phyloP scores from a whole-genome alignment of 2,797 vertebrate genomes.

The Bradypodion pumilum region DNA sequence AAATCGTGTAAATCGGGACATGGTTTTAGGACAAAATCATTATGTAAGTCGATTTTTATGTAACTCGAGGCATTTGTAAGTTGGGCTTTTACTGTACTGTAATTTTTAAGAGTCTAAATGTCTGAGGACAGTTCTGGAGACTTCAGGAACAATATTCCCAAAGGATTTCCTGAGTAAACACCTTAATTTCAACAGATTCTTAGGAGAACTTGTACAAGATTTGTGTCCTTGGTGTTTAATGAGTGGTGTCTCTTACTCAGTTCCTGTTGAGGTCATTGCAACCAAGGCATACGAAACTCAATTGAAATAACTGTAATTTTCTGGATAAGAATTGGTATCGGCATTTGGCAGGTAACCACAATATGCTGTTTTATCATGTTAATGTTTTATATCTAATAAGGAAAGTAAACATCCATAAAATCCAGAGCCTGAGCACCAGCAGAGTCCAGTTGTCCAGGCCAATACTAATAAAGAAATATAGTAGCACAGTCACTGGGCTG shows the following conservation, averaged over 20 bases:
- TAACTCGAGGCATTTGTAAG: too few relatives aligned
- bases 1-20: too few relatives aligned
- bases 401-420: not conserved
- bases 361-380: slow-evolving; percentile 38
- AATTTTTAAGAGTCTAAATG: not conserved
- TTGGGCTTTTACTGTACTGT: too few relatives aligned
- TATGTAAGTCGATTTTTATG: too few relatives aligned
- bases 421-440: not conserved
- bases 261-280: slow-evolving; percentile 41
- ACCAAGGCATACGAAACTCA: slow-evolving; percentile 42
- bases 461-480: not conserved
- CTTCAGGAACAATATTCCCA: not conserved
- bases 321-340: slow-evolving; percentile 37
- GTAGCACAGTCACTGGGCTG: not conserved
- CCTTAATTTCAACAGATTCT: not conserved
- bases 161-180: not conserved
- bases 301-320: slow-evolving; percentile 34
- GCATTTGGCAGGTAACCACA: slow-evolving; percentile 55
- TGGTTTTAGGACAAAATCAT: too few relatives aligned
- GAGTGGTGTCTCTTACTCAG: slow-evolving; percentile 48
- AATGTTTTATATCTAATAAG: slow-evolving; percentile 59
- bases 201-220: not conserved
- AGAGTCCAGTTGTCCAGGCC: not conserved
- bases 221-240: slow-evolving; percentile 52
- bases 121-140: slow-evolving; percentile 9